These are phyloP conservation scores for Lasaia peninsularis DNA, from an alignment of 1,140 invertebrate genomes.

Conservation along the genomic window DNA sequence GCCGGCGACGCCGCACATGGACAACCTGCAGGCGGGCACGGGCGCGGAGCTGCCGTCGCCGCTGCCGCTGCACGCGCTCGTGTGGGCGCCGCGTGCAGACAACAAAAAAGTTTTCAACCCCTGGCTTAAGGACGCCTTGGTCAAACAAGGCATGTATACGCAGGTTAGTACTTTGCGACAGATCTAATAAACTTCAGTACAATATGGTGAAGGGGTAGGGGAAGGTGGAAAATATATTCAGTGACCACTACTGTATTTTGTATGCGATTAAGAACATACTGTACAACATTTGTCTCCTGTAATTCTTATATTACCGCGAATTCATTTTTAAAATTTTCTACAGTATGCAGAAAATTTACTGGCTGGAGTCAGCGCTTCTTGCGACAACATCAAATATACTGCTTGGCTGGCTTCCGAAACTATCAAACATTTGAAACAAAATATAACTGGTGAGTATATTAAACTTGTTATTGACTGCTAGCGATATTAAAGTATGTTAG, in stretches of 20 bases:
- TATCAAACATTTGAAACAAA: conserved; percentile 79
- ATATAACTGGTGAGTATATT: conserved; percentile 46
- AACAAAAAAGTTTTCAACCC: conserved; percentile 84
- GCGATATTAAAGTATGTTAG: not conserved
- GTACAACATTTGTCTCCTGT: too few relatives aligned
- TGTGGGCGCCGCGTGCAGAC: conserved; percentile 81
- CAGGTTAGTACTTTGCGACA: conserved; percentile 58
- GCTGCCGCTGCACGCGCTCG: conserved; percentile 74
- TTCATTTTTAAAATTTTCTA: conserved; percentile 24
- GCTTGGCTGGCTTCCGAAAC: conserved; percentile 84
- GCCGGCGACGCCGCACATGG: conserved; percentile 91
- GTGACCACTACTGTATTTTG: too few relatives aligned
- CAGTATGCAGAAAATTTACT: conserved; percentile 87
- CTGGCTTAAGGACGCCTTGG: conserved; percentile 89
- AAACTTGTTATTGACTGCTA: not conserved
- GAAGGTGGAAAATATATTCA: too few relatives aligned
- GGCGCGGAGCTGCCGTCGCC: conserved; percentile 57
- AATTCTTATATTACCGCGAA: too few relatives aligned
- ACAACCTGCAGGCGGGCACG: conserved; percentile 83
- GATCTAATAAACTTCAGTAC: not conserved
- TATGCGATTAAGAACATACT: too few relatives aligned
- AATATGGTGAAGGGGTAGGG: too few relatives aligned
- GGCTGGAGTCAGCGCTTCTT: conserved; percentile 79
- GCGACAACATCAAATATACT: conserved; percentile 80
- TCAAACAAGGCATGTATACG: conserved; percentile 92